phyloP scores from a whole-genome alignment of 2,797 vertebrate species.

The Spatula versicolor region DNA sequence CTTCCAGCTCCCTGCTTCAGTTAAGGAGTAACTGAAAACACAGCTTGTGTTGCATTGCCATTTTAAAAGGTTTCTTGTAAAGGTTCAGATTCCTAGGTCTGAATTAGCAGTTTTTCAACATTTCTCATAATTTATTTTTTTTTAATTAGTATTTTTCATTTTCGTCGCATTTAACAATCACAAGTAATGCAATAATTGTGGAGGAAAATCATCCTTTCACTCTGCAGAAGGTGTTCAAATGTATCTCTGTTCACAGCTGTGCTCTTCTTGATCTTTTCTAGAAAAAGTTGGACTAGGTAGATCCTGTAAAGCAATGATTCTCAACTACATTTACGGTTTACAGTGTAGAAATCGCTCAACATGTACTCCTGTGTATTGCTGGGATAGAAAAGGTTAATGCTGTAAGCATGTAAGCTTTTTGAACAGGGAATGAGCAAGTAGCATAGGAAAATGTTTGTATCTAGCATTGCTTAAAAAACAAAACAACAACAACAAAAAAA shows the following conservation, averaged over 20 bases:
- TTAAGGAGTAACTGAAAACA: not conserved
- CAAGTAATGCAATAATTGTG: not conserved
- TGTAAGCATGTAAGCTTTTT: not conserved
- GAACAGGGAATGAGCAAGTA: not conserved
- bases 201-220: not conserved
- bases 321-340: not conserved
- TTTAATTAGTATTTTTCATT: too few relatives aligned
- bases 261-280: not conserved
- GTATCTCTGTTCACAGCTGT: not conserved
- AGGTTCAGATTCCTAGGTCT: not conserved
- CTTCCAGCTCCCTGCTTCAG: not conserved
- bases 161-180: not conserved
- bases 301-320: not conserved
- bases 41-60: not conserved
- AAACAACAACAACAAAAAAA: too few relatives aligned
- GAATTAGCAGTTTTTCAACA: not conserved
- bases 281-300: not conserved
- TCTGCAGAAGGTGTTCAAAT: not conserved
- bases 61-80: not conserved
- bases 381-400: not conserved
- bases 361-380: rapidly evolving
- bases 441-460: not conserved
- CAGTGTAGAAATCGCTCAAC: not conserved
- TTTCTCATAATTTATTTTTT: not conserved
- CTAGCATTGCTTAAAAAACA: not conserved